Base-by-base conservation (phyloP, 2,113 vertebrate species). In the Sterna hirundo region DNA sequence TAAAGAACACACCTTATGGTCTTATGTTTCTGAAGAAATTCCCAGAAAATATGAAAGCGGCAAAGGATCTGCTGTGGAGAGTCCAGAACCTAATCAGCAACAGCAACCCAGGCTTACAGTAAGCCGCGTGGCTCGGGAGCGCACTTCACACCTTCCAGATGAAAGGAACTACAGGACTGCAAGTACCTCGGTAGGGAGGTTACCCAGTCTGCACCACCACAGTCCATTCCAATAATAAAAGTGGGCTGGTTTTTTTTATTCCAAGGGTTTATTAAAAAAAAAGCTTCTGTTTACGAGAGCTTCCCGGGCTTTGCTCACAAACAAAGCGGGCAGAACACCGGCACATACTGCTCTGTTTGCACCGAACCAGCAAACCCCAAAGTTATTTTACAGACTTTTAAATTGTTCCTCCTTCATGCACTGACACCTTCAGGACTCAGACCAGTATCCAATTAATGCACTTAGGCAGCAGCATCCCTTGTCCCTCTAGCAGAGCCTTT, bases 371-470 rank as follows among this genome's bases (percentile, higher is more conserved):
- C 64, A 58, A 66, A 58, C 4, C 62, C 52, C 47, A 1, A 23
- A 30, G 62, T 9, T 30, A 47, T 3, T 3, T 34, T 2, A 40
- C 29, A 52, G 72, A 29, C 18, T 34, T 69, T 27, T 9, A 10
- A 66, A 32, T 1, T 30, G 30, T 22, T 54, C 32, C 32, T 2
- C 30, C 44, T 32, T 58, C 0, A 2, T 4, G 27, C 55, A 42
- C 66, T 70, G 51, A 44, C 38, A 58, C 61, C 71, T 25, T 34
- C 32, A 64, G 77, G 20, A 60, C 85, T n/a, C 38, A 15, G 52
- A 12, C 10, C 15, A 32, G 75, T 11, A n/a, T 7, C 16, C 0
- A 0, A 22, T 12, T 0, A 22, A 47, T 6, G 14, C 23, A 5
- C 29, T 13, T 3, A 13, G 10, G 7, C 1, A 36, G 49, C 83